Base-by-base conservation (phyloP, 1,140 invertebrate species). In the Heliconius eleuchia region DNA sequence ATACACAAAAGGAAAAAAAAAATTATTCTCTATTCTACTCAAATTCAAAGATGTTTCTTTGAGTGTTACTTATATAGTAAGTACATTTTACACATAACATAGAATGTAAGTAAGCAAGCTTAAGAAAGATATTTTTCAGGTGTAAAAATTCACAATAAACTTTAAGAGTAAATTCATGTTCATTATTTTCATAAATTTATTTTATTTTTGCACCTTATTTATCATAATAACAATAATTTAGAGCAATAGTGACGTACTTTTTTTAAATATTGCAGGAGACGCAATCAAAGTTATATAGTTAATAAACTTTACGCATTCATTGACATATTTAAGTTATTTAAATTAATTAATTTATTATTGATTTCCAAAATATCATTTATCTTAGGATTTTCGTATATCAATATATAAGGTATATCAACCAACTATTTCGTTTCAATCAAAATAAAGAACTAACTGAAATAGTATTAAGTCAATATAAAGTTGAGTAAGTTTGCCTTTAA, bases 401-500 rank as follows among this genome's bases (percentile, higher is more conserved):
- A 23, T 60, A 8, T 23, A 60, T 23, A 27, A 60, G 5, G 1
- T 19, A 52, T 3, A 60, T 60, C 8, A 27, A 60, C 7, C n/a
- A 23, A 60, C 19, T n/a, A 23, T 60, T 60, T 23, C 19, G 19
- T 60, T 60, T 60, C 7, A 60, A 52, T 6, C 50, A 52, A 60
- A 60, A n/a, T 60, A 60, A 60, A n/a, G 7, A 60, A 60, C 46
- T 37, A 60, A 19, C 19, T 74, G 57, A 46, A 74, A 74, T 71
- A 73, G 42, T 73, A 79, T 60, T 60, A 60, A 60, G 55, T 60
- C 55, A 60, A 60, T 60, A 60, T 60, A 60, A 60, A 60, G n/a
- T 60, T 23, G 55, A 66, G 60, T 66, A 66, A 66, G 60, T 66
- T 66, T 66, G 60, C 60, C 57, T 66, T 66, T 66, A 66, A 66